These are phyloP conservation scores for Sibirionetta formosa DNA, from an alignment of 2,797 vertebrate species.

Conservation along the genomic window DNA sequence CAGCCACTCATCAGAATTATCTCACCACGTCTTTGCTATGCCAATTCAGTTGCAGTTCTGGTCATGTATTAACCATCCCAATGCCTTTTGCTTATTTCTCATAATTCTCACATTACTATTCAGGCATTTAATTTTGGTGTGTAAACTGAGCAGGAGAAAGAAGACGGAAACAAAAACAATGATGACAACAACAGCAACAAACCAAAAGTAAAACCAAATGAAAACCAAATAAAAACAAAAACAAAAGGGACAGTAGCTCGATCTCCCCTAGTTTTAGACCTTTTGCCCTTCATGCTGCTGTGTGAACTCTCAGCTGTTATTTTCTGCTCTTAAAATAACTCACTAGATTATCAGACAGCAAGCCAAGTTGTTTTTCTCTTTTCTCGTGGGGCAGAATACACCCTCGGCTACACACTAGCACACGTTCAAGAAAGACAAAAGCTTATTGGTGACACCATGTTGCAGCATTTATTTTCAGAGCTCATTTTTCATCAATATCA, in stretches of 20 bases:
- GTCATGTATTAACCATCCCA: background rate
- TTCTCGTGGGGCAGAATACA: background rate
- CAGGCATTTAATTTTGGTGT: background rate
- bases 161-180: background rate
- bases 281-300: background rate
- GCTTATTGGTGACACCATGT: background rate
- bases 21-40: background rate
- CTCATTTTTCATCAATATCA: background rate
- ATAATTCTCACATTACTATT: background rate
- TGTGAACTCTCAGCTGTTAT: background rate
- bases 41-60: background rate
- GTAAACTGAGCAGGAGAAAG: background rate
- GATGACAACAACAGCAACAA: background rate
- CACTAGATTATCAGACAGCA: background rate
- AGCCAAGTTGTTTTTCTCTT: background rate
- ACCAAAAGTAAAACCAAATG: background rate
- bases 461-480: background rate
- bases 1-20: background rate
- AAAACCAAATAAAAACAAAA: background rate
- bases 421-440: background rate
- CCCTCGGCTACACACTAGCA: background rate
- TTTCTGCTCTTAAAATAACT: background rate
- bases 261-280: accelerated
- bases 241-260: background rate
- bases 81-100: background rate